Percentiles rank a stretch among this genome's conserved stretches.
phyloP scores from a whole-genome alignment of 2,113 vertebrate genomes.

The Rhodinocichla rosea region DNA sequence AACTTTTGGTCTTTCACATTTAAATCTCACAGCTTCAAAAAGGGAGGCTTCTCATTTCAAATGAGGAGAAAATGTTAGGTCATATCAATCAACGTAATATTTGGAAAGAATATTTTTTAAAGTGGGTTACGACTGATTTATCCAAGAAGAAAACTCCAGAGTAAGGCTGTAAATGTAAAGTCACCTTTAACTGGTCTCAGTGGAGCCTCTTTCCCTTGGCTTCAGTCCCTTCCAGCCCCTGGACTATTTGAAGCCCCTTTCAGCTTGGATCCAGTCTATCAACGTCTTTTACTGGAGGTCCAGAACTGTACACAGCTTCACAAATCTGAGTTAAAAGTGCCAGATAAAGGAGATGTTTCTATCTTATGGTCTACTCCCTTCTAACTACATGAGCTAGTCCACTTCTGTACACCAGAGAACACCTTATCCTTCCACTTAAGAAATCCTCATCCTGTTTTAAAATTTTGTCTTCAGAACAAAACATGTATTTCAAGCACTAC shows the following conservation, averaged over 20 bases:
- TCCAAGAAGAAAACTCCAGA: background rate
- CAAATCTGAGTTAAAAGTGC: background rate
- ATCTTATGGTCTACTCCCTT: background rate
- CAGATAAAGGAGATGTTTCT: background rate
- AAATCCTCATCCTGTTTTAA: background rate
- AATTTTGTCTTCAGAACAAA: background rate
- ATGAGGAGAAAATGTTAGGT: background rate
- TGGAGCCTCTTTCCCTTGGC: background rate
- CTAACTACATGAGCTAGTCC: background rate
- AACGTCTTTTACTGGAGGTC: background rate
- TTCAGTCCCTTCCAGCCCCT: background rate
- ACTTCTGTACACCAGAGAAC: background rate
- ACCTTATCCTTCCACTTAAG: background rate
- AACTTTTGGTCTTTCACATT: background rate
- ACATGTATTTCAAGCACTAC: background rate
- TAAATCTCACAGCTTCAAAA: background rate
- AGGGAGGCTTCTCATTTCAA: background rate
- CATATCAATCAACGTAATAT: background rate
- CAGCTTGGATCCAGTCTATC: background rate
- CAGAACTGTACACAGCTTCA: background rate
- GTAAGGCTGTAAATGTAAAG: background rate
- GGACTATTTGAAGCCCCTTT: background rate
- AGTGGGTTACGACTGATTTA: background rate
- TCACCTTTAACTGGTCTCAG: background rate
- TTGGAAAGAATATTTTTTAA: background rate